phyloP scores from a whole-genome alignment of 2,888 invertebrate species.

The Noctua comes region DNA sequence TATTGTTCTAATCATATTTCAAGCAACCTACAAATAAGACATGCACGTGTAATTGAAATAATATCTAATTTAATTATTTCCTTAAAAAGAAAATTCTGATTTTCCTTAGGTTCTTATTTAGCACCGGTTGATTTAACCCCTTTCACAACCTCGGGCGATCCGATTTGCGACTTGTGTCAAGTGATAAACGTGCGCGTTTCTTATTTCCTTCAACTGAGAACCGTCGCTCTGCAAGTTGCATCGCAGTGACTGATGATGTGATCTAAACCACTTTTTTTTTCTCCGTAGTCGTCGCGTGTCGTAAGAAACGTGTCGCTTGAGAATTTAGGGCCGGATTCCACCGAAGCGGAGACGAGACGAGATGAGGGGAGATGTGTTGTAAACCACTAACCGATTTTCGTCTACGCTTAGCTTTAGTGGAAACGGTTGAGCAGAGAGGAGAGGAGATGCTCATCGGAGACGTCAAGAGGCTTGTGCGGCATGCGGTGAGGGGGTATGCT shows the following conservation, averaged over 20 bases:
- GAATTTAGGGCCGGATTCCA: not conserved
- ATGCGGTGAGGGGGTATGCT: too few species aligned
- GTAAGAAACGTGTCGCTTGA: not conserved
- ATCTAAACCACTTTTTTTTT: not conserved
- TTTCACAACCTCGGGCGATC: not conserved
- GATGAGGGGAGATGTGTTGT: too few species aligned
- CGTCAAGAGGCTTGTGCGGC: too few species aligned
- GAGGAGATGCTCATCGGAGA: too few species aligned
- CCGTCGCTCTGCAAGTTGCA: not conserved
- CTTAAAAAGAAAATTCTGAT: too few species aligned
- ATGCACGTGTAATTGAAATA: not conserved
- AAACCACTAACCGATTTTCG: too few species aligned
- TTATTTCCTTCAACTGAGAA: not conserved
- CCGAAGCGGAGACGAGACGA: too few species aligned
- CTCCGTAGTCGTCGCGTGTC: not conserved
- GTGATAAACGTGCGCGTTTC: not conserved
- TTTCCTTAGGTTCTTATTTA: constrained; percentile 4
- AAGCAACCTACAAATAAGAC: not conserved
- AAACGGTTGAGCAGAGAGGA: too few species aligned
- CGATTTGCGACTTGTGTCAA: not conserved
- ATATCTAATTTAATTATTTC: not conserved
- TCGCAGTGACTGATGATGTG: not conserved
- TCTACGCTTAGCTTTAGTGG: too few species aligned
- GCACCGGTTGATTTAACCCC: not conserved
- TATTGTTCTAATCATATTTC: not conserved